phyloP scores from a whole-genome alignment of 1,140 invertebrate species.

The Drosophila willistoni region DNA sequence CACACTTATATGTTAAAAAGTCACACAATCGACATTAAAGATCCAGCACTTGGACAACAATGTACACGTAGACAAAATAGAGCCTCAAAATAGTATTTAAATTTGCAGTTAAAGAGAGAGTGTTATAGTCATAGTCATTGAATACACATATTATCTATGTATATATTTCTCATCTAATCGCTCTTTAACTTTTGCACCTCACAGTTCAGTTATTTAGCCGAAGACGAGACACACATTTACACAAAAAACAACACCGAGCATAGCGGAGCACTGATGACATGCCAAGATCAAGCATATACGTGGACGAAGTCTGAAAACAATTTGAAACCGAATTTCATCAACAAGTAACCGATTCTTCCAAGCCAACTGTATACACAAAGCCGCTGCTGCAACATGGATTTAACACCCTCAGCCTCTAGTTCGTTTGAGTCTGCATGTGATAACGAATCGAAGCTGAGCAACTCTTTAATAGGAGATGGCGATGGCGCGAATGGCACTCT shows the following conservation, averaged over 20 bases:
- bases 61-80: constrained; percentile 48
- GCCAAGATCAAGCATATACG: constrained; percentile 34
- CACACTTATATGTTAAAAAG: constrained; percentile 6
- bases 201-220: constrained; percentile 61
- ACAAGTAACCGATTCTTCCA: constrained; percentile 71
- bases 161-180: constrained; percentile 49
- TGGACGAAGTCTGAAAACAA: constrained; percentile 29
- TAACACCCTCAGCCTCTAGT: constrained; percentile 57
- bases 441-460: constrained; percentile 47
- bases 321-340: constrained; percentile 68
- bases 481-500: constrained; percentile 51
- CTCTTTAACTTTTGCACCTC: constrained; percentile 43
- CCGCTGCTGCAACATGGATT: constrained; percentile 48
- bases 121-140: constrained; percentile 1
- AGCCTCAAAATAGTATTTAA: constrained; percentile 16
- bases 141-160: constrained; percentile 46
- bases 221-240: constrained; percentile 24
- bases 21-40: neutral
- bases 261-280: constrained; percentile 26
- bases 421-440: constrained; percentile 51
- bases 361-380: constrained; percentile 52
- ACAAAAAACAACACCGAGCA: constrained; percentile 18
- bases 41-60: constrained; percentile 6
- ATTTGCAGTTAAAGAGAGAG: constrained; percentile 41
- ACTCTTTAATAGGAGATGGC: constrained; percentile 30